These are phyloP conservation scores for Suncus etruscus DNA, from an alignment of 2,113 vertebrate species.

Conservation along the genomic window DNA sequence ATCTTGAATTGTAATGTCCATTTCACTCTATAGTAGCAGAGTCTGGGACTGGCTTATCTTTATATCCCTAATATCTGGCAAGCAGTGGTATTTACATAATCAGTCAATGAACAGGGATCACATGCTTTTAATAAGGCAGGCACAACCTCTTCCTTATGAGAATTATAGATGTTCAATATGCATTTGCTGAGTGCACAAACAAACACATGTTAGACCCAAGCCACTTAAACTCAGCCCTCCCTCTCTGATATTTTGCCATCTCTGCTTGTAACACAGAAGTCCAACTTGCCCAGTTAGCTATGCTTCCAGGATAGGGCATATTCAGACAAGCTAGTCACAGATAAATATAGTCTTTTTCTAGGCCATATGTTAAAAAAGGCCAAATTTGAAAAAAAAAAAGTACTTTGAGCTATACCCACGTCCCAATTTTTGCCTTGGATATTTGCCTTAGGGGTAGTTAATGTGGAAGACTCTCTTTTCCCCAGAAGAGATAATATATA, in stretches of 20 bases:
- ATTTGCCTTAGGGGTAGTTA: neutral
- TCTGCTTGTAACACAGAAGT: slow-evolving; percentile 9
- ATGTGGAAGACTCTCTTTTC: slow-evolving; percentile 30
- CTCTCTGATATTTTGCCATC: slow-evolving; percentile 35
- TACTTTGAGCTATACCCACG: neutral
- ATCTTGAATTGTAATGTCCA: neutral
- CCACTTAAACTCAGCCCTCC: neutral
- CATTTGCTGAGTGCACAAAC: slow-evolving; percentile 15
- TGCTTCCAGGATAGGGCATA: neutral
- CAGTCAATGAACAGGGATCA: neutral
- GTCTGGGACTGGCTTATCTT: neutral
- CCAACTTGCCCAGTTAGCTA: slow-evolving; percentile 1
- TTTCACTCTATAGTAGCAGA: neutral
- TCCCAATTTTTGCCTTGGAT: neutral
- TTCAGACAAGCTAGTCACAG: neutral
- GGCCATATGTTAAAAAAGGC: slow-evolving; percentile 11
- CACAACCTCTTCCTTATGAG: neutral
- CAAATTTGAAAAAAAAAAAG: neutral
- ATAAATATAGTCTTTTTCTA: slow-evolving; percentile 41
- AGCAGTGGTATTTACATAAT: neutral
- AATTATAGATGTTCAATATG: neutral
- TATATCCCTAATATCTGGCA: neutral
- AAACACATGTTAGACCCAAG: neutral
- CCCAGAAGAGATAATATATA: too few species aligned
- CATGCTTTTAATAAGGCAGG: neutral